These are phyloP conservation scores for Trachelus stipa DNA, from an alignment of 2,888 invertebrate genomes.

Conservation along the genomic window DNA sequence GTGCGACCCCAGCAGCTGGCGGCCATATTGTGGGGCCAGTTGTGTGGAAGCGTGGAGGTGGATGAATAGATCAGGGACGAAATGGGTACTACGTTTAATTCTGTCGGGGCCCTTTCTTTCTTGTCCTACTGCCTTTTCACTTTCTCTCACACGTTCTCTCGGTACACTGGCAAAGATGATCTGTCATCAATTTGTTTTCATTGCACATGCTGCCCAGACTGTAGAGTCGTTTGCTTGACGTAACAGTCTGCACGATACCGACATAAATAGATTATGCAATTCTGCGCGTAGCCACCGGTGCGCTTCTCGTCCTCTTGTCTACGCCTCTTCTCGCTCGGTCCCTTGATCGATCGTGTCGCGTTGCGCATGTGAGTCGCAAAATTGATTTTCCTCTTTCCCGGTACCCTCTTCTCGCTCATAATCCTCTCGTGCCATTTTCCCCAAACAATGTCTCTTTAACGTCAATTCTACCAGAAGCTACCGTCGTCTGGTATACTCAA, in stretches of 20 bases:
- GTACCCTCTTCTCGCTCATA: too few species aligned
- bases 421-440: too few species aligned
- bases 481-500: too few species aligned
- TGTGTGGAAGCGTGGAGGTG: neutral
- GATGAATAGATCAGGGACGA: too few species aligned
- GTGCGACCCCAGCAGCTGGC: conserved; percentile 49
- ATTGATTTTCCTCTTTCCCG: conserved; percentile 46
- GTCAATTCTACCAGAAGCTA: too few species aligned
- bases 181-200: conserved; percentile 46
- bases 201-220: conserved; percentile 18
- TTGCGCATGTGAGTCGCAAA: conserved; percentile 40
- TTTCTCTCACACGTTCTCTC: conserved; percentile 30
- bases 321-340: neutral
- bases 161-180: conserved; percentile 30
- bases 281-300: conserved; percentile 24
- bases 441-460: too few species aligned
- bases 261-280: conserved; percentile 61
- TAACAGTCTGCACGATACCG: conserved; percentile 47
- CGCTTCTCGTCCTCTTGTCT: neutral
- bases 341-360: conserved; percentile 27
- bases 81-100: too few species aligned
- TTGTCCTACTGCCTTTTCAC: too few species aligned
- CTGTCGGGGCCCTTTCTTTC: too few species aligned
- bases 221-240: conserved; percentile 32
- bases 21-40: conserved; percentile 58